These are phyloP conservation scores for Hirtodrosophila trivittata DNA, from an alignment of 2,888 invertebrate species.

Conservation along the genomic window DNA sequence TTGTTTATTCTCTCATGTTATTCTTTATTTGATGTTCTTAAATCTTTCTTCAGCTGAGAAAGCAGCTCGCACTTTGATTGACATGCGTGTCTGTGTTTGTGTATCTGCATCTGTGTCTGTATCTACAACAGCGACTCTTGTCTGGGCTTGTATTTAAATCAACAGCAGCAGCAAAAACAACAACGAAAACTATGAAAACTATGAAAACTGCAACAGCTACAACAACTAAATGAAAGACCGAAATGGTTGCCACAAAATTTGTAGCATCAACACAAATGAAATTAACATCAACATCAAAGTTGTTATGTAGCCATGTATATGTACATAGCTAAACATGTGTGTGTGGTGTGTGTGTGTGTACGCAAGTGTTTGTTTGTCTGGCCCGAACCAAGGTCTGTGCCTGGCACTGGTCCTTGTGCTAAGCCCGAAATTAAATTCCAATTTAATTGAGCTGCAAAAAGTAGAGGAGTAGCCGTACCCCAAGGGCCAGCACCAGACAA, in stretches of 20 bases:
- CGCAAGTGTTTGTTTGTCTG: constrained; percentile 16
- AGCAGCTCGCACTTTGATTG: constrained; percentile 66
- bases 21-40: constrained; percentile 4
- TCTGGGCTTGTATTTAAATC: constrained; percentile 11
- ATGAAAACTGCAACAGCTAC: constrained; percentile 20
- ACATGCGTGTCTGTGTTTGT: constrained; percentile 46
- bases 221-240: constrained; percentile 11
- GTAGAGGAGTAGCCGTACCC: constrained; percentile 22
- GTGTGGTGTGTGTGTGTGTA: constrained; percentile 14
- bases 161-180: constrained; percentile 16
- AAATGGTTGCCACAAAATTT: constrained; percentile 58
- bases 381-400: constrained; percentile 37
- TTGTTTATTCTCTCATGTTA: constrained; percentile 5
- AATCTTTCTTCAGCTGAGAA: constrained; percentile 27
- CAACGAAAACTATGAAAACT: constrained; percentile 8
- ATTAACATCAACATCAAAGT: constrained; percentile 72
- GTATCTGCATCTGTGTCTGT: constrained; percentile 9
- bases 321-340: constrained; percentile 9
- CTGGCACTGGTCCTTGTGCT: constrained; percentile 38
- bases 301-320: constrained; percentile 32
- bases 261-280: constrained; percentile 70
- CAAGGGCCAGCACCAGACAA: constrained; percentile 8
- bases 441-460: constrained; percentile 80
- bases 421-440: constrained; percentile 78
- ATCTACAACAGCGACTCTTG: constrained; percentile 27